Percentiles rank a stretch among this genome's conserved stretches.
Evolutionary conservation across 2,888 invertebrate genomes (phyloP).

Genomic region (Watsonalla cultraria): DNA sequence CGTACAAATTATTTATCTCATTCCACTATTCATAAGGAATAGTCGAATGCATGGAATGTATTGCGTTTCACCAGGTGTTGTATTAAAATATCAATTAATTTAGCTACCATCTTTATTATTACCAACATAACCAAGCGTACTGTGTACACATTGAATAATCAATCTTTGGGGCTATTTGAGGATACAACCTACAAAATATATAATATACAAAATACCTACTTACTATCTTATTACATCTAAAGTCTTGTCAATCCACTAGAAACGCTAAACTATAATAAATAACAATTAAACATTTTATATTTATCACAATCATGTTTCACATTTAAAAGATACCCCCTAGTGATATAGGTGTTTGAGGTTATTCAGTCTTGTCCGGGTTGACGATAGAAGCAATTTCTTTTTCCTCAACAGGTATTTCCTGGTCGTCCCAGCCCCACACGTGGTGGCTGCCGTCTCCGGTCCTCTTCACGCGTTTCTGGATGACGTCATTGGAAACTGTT

Average conservation of each 20-base stretch:
- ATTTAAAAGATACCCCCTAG: not conserved
- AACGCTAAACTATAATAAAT: not conserved
- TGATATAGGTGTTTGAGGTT: conserved; percentile 6
- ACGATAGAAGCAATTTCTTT: conserved; percentile 31
- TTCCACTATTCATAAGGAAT: no score
- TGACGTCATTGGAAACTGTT: conserved; percentile 83
- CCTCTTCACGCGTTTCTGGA: conserved; percentile 83
- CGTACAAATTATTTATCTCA: no score
- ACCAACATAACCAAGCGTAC: not conserved
- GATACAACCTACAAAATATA: not conserved
- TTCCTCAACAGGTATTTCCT: conserved; percentile 52
- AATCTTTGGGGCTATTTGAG: not conserved
- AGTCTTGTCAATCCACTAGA: not conserved
- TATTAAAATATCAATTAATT: not conserved
- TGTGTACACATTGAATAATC: not conserved
- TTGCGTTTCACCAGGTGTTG: no score
- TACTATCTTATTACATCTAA: not conserved
- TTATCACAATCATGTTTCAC: not conserved
- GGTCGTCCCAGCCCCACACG: conserved; percentile 87
- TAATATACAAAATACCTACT: not conserved
- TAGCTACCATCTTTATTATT: not conserved
- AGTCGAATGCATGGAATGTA: no score
- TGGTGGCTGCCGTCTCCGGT: conserved; percentile 87
- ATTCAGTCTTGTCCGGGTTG: conserved; percentile 42
- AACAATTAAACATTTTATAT: not conserved